Evolutionary conservation across 2,797 vertebrate species (phyloP), one percentile per base, ranked within the genome.

Genomic region (Xiphophorus birchmanni): DNA sequence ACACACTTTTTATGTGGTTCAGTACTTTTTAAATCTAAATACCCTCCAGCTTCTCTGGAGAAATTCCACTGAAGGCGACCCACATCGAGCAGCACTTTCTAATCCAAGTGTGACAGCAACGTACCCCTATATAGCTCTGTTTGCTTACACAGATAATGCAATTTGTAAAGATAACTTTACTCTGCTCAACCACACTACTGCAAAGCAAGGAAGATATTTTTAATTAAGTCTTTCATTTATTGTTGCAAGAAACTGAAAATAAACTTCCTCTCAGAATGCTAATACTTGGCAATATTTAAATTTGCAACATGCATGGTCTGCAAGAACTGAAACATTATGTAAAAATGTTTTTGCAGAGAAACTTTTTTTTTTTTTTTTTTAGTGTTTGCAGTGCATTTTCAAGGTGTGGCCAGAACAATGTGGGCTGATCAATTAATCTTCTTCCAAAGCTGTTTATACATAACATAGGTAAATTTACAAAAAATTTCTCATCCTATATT

Each of bases 211-310:
- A 78, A 50, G 75, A 63, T 82, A 84, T 92, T 92, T 73, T 93
- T 91, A 94, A 95, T 94, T 93, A 95, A 93, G 63, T 69, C 75
- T 47, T 81, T 54, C 0, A 84, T 94, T 94, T 95, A 91, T 94
- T 95, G 76, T 91, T 79, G 42, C 79, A 91, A 80, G 69, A 80
- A 17, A 83, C 45, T 85, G 82, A 67, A 94, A 94, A 95, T 91
- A 95, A 94, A 94, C 85, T 65, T 86, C 67, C 79, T 87, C 48
- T 72, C 73, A 84, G 44, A 52, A 85, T 78, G 69, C 73, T 78
- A 63, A 75, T 58, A 78, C 35, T 89, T 88, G 76, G 85, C 78
- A 79, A 35, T 60, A 40, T 47, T 86, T 76, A 79, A 9, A 35
- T 82, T 76, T 87, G 63, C 82, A 73, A 78, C 76, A 89, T 80